phyloP scores from a whole-genome alignment of 2,113 vertebrate genomes.

The Onychorhynchus coronatus region DNA sequence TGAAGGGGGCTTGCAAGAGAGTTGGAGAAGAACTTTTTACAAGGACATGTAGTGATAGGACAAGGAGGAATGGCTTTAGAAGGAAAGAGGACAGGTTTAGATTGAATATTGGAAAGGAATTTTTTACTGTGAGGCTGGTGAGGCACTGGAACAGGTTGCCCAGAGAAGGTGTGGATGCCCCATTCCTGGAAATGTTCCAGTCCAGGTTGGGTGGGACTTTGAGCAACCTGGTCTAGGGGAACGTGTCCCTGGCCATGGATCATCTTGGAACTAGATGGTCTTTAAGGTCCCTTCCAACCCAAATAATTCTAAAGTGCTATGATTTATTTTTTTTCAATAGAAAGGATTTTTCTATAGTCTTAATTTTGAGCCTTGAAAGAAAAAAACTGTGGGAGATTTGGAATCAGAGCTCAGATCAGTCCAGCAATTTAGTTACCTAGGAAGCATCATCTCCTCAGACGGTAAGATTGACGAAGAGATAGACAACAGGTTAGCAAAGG shows the following conservation, averaged over 20 bases:
- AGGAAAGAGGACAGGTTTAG: neutral
- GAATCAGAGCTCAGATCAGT: no score
- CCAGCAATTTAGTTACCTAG: no score
- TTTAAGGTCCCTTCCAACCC: neutral
- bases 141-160: neutral
- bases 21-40: neutral
- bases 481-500: no score
- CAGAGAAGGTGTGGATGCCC: neutral
- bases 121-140: neutral
- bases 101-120: neutral
- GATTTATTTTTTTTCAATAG: neutral
- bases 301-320: neutral
- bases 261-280: neutral
- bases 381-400: neutral
- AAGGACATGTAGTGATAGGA: neutral
- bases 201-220: neutral
- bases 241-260: neutral
- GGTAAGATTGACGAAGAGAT: no score
- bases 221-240: neutral
- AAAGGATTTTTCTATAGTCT: neutral
- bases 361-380: neutral
- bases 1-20: neutral
- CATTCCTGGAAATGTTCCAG: neutral
- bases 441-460: no score
- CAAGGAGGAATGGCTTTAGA: neutral